These are phyloP conservation scores for Pipistrellus kuhlii DNA, from an alignment of 2,797 vertebrate genomes.

Conservation along the genomic window DNA sequence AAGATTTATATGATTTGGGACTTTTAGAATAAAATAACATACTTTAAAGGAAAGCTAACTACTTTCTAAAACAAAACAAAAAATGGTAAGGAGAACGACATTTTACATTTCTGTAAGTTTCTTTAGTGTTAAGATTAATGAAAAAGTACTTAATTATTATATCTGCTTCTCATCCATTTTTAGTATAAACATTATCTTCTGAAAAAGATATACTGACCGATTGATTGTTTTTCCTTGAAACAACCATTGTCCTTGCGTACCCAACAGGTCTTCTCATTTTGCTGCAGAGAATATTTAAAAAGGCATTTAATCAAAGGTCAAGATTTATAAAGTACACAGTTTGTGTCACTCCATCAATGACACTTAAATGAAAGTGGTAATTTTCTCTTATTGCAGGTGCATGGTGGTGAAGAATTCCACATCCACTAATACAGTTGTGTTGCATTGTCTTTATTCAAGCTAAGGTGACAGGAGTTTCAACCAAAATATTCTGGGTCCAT, in stretches of 20 bases:
- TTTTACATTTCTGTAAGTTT: neutral
- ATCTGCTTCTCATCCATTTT: neutral
- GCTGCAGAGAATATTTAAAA: neutral
- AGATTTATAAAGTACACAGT: neutral
- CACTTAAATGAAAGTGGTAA: neutral
- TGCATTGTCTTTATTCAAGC: neutral
- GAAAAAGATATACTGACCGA: neutral
- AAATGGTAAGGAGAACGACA: neutral
- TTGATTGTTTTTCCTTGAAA: neutral
- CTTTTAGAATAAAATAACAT: neutral
- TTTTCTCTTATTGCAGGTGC: neutral
- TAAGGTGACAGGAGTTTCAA: neutral
- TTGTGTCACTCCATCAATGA: neutral
- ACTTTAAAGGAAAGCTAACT: neutral
- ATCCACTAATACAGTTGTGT: neutral
- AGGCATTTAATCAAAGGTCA: neutral
- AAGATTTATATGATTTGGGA: neutral
- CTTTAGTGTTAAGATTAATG: neutral
- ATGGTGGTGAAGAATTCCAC: neutral
- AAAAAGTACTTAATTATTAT: neutral
- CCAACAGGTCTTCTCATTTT: neutral
- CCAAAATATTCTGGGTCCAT: neutral
- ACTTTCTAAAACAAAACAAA: slow-evolving; percentile 15
- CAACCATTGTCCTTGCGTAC: no score
- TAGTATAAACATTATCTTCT: neutral